Evolutionary conservation across 1,140 invertebrate genomes (phyloP), one percentile per base, ranked within the genome.

Genomic region (Steinernema feltiae): DNA sequence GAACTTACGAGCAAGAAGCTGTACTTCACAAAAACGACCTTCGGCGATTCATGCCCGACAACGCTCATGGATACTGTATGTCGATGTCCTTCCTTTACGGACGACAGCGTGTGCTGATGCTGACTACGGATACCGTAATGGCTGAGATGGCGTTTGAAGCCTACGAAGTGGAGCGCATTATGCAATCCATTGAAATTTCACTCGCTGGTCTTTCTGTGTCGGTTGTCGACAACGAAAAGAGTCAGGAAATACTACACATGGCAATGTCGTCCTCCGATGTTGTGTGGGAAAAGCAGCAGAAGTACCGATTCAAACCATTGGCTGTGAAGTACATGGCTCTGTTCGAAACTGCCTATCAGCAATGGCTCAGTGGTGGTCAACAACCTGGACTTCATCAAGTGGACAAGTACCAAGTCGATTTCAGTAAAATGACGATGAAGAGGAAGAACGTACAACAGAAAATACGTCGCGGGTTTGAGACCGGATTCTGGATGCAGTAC

Each of bases 181-280:
- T n/a, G n/a, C 41, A 46, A n/a, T 46, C 41, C 41, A 46, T 46
- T n/a, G 89, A 88, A 91, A 74, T 92, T 18, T 91, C 90, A 70
- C 91, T 98, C 74, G 92, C 94, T 81, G 94, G 94, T 2, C 88
- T 98, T 63, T 95, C 96, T 0, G 84, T 99, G 1, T 98, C 95
- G 0, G 88, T 99, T 0, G 92, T 98, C 18, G 93, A 98, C 87
- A 95, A 98, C 86, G 83, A 89, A 18, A 90, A 89, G 0, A 90
- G 90, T 70, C 87, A 90, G 24, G 96, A 98, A 88, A 90, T 83
- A 12, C 88, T 96, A 35, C 98, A 97, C 85, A 87, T 97, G 82
- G 92, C 92, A 48, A 92, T 98, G 75, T 80, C 74, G 78, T 93
- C 92, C 83, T 93, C 93, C 78, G 93, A 92, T n/a, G 90, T 97